These are phyloP conservation scores for Batillaria attramentaria DNA, from an alignment of 1,140 invertebrate species.

Conservation along the genomic window DNA sequence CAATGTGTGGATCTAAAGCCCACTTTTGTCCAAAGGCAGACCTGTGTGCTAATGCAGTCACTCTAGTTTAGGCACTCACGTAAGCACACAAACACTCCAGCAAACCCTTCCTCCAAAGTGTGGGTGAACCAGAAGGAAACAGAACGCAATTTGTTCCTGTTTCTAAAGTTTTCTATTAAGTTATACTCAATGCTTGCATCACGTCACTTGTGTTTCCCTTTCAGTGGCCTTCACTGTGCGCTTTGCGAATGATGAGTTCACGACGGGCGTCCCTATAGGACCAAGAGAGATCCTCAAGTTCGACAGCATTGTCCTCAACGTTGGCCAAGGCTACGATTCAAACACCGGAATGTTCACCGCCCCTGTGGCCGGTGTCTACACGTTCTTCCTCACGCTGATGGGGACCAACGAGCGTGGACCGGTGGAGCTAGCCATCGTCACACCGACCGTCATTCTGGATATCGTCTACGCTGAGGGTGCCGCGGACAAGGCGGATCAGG, in stretches of 20 bases:
- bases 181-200: too few species aligned
- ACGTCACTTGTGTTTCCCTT: too few species aligned
- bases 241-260: background rate
- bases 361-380: constrained; percentile 14
- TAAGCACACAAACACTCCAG: too few species aligned
- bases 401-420: background rate
- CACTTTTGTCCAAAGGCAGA: too few species aligned
- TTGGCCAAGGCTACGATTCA: constrained; percentile 11
- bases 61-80: too few species aligned
- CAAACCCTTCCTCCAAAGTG: too few species aligned
- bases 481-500: background rate
- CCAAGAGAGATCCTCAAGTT: background rate
- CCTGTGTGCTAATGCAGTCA: too few species aligned
- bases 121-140: too few species aligned
- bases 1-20: too few species aligned
- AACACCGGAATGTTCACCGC: constrained; percentile 19
- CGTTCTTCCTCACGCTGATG: constrained; percentile 11
- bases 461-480: background rate
- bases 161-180: too few species aligned
- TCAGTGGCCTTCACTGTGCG: constrained; percentile 22
- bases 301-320: constrained; percentile 11
- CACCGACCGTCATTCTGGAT: background rate
- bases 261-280: background rate
- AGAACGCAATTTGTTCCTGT: too few species aligned
- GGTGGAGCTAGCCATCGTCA: background rate